Conservation (phyloP, 2,113 vertebrate species). For the Nannobrachium achirus region DNA sequence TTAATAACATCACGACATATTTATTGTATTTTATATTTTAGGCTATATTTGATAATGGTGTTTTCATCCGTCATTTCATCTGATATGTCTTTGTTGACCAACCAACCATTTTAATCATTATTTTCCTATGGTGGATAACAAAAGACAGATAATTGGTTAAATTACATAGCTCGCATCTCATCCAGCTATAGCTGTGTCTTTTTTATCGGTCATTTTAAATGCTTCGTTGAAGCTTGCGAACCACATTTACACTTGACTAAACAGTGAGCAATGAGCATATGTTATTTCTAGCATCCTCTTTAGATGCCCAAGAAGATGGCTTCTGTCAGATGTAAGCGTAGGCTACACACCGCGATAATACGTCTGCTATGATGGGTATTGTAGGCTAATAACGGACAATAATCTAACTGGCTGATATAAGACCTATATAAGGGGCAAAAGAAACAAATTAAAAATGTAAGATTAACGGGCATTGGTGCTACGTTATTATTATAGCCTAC, state of each 20-base stretch:
- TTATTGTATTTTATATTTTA: neutral
- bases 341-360: conserved; percentile 23
- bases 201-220: too few relatives aligned
- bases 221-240: neutral
- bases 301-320: conserved; percentile 66
- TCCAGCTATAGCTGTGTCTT: too few relatives aligned
- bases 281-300: conserved; percentile 44
- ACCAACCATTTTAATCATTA: neutral
- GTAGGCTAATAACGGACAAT: neutral
- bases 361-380: conserved; percentile 21
- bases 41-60: neutral
- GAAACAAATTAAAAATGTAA: neutral
- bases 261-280: neutral
- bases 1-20: too few relatives aligned
- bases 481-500: neutral
- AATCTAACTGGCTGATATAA: neutral
- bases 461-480: neutral
- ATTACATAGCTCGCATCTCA: too few relatives aligned
- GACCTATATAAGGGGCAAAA: neutral
- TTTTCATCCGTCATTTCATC: neutral
- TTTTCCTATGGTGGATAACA: neutral
- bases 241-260: neutral
- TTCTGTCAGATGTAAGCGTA: conserved; percentile 40
- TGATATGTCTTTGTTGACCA: neutral
- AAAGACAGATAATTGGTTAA: too few relatives aligned